These are phyloP conservation scores for Rhaphigaster nebulosa DNA, from an alignment of 2,888 invertebrate species.

Conservation along the genomic window DNA sequence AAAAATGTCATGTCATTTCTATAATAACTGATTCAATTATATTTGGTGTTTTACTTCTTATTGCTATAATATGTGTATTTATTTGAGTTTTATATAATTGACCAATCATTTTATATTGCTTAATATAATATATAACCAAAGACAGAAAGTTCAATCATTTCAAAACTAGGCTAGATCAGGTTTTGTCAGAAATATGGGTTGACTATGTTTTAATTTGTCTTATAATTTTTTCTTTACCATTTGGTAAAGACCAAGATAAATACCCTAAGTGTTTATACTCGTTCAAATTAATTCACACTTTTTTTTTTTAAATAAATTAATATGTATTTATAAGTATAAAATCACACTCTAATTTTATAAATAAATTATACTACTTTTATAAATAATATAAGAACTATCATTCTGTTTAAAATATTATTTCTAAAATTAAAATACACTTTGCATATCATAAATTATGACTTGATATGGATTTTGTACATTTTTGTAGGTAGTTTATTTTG, in stretches of 20 bases:
- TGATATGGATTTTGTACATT: conserved; percentile 1
- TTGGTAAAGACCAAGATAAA: too few relatives aligned
- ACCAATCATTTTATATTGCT: too few relatives aligned
- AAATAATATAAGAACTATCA: background rate
- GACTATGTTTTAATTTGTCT: background rate
- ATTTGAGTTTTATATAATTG: too few relatives aligned
- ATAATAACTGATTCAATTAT: too few relatives aligned
- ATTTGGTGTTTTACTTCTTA: too few relatives aligned
- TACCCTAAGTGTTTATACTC: background rate
- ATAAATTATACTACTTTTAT: background rate
- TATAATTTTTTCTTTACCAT: background rate
- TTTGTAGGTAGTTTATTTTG: background rate
- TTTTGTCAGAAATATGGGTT: background rate
- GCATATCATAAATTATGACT: background rate
- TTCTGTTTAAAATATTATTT: background rate
- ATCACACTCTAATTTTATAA: background rate
- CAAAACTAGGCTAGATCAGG: background rate
- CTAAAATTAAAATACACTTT: background rate
- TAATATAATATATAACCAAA: too few relatives aligned
- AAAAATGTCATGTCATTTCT: too few relatives aligned
- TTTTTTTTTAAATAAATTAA: too few relatives aligned
- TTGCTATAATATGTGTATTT: too few relatives aligned
- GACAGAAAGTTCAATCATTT: too few relatives aligned
- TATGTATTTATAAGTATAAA: background rate
- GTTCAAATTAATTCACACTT: background rate